A percentile compares a stretch with the other conserved stretches of the same genome.
Conservation (phyloP, 1,140 invertebrate genomes). For the Goniozus legneri region DNA sequence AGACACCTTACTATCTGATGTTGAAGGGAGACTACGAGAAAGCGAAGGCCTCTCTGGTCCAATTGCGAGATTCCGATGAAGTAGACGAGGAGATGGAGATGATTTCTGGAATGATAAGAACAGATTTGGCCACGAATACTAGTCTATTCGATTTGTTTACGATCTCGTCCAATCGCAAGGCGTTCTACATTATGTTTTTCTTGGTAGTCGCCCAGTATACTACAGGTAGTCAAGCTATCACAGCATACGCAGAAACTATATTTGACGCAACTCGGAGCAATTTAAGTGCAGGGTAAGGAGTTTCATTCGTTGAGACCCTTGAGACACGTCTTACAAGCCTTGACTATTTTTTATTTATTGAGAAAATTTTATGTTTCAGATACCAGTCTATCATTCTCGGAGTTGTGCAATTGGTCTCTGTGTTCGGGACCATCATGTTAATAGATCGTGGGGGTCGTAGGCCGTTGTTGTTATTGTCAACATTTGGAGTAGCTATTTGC, state of each 20-base stretch:
- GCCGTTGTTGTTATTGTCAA: slow-evolving; percentile 62
- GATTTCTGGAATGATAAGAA: slow-evolving; percentile 58
- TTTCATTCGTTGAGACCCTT: too few species aligned
- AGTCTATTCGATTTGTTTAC: not conserved
- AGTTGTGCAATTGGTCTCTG: slow-evolving; percentile 60
- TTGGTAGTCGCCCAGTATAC: slow-evolving; percentile 65
- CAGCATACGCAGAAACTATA: slow-evolving; percentile 69
- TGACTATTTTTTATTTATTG: too few species aligned
- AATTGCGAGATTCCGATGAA: slow-evolving; percentile 57
- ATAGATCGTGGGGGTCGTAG: slow-evolving; percentile 68
- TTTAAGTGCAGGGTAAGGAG: slow-evolving; percentile 31
- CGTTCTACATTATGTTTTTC: not conserved
- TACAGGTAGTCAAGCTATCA: slow-evolving; percentile 68
- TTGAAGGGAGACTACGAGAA: slow-evolving; percentile 55
- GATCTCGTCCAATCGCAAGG: not conserved
- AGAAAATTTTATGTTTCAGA: slow-evolving; percentile 17
- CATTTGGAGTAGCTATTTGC: slow-evolving; percentile 52
- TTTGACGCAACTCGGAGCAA: slow-evolving; percentile 58
- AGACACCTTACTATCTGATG: slow-evolving; percentile 69
- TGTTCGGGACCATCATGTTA: slow-evolving; percentile 57
- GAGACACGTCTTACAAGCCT: too few species aligned
- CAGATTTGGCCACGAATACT: slow-evolving; percentile 28
- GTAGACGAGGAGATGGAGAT: slow-evolving; percentile 60
- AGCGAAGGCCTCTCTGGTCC: slow-evolving; percentile 58
- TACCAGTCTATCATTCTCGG: slow-evolving; percentile 66